Conservation (phyloP, 2,797 vertebrate genomes). For the Pachyuromys duprasi region DNA sequence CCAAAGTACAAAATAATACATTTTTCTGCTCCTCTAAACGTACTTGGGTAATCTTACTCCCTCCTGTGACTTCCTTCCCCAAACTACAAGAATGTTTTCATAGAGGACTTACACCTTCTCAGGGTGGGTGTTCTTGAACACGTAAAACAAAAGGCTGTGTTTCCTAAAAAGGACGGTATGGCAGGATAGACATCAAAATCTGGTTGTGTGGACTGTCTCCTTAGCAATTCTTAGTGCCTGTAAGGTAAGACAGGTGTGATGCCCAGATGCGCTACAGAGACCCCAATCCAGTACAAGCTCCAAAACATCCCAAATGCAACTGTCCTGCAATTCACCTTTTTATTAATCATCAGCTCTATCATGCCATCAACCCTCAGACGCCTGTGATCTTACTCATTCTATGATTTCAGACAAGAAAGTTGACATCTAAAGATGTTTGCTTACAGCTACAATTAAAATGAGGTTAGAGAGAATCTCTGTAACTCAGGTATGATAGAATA, state of each 20-base stretch:
- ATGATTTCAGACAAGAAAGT: constrained; percentile 24
- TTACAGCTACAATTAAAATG: constrained; percentile 44
- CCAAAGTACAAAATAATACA: constrained; percentile 43
- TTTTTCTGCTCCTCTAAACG: constrained; percentile 18
- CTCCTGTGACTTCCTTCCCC: too few species aligned
- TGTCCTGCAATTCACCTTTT: not conserved
- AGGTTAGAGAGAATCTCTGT: constrained; percentile 1
- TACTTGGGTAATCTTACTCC: not conserved
- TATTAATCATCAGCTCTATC: not conserved
- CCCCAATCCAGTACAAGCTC: not conserved
- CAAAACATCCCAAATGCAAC: not conserved
- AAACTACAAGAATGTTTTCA: not conserved
- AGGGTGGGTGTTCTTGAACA: constrained; percentile 1
- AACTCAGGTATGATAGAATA: not conserved
- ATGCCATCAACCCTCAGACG: not conserved
- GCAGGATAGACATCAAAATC: not conserved
- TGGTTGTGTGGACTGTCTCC: not conserved
- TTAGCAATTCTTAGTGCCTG: not conserved
- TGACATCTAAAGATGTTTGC: constrained; percentile 16
- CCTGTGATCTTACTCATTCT: not conserved
- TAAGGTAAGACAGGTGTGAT: not conserved
- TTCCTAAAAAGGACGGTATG: not conserved
- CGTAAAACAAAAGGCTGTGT: not conserved
- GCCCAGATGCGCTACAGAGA: not conserved
- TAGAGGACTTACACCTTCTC: not conserved